Conservation (phyloP, 2,888 invertebrate genomes). For the Palloptera scutellata region DNA sequence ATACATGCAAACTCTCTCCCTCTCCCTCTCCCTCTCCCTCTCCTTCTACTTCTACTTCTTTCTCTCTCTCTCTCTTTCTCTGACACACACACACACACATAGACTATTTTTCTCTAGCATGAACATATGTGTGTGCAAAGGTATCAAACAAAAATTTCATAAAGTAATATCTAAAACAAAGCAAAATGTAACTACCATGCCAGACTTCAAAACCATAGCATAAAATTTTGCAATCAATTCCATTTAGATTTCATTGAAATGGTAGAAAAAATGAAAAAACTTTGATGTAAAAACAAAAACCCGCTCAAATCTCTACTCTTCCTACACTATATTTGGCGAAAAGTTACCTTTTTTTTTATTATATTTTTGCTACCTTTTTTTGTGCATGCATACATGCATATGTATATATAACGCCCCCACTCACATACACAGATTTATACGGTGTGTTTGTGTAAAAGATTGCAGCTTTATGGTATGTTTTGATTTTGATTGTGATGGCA, state of each 20-base stretch:
- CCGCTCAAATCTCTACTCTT: background rate
- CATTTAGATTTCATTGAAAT: conserved; percentile 22
- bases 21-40: background rate
- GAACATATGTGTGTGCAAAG: background rate
- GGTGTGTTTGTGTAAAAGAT: conserved; percentile 37
- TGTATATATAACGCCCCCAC: background rate
- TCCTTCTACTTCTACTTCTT: no score
- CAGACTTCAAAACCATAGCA: background rate
- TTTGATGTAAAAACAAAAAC: background rate
- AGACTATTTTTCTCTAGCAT: no score
- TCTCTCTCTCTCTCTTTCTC: no score
- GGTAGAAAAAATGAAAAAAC: background rate
- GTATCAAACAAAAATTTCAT: conserved; percentile 1
- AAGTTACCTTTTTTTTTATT: background rate
- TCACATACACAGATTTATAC: background rate
- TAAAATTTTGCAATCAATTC: conserved; percentile 14
- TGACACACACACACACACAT: no score
- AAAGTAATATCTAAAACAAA: background rate
- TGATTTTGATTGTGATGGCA: conserved; percentile 39
- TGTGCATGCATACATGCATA: background rate
- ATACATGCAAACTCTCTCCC: background rate
- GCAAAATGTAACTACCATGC: background rate
- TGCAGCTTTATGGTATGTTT: conserved; percentile 49
- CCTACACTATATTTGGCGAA: no score
- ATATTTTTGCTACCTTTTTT: background rate